A percentile compares a stretch with the other conserved stretches of the same genome.
Conservation (phyloP, 2,113 vertebrate genomes). For the Cranoglanis bouderius region DNA sequence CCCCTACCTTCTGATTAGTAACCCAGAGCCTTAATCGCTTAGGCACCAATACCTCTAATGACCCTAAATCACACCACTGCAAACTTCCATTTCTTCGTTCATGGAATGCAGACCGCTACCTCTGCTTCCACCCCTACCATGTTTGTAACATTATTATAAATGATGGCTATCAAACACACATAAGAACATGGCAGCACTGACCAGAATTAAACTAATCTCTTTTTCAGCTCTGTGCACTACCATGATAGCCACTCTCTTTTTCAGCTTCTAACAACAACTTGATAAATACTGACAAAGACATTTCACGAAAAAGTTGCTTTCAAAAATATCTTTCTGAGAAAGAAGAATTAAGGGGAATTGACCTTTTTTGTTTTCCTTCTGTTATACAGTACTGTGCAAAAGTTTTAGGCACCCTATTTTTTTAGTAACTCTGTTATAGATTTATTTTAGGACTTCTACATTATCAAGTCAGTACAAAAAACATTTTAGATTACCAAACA, state of each 20-base stretch:
- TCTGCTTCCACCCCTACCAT: neutral
- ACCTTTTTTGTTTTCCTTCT: neutral
- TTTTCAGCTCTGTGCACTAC: neutral
- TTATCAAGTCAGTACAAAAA: too few relatives aligned
- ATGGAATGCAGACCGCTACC: neutral
- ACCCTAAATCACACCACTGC: neutral
- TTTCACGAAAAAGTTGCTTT: neutral
- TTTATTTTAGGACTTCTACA: too few relatives aligned
- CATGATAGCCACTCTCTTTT: neutral
- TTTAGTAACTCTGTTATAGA: too few relatives aligned
- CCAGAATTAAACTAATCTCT: neutral
- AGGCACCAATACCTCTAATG: too few relatives aligned
- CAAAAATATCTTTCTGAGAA: neutral
- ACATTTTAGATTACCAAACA: too few relatives aligned
- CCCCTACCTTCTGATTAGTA: too few relatives aligned
- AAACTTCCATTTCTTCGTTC: neutral
- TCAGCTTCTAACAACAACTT: neutral
- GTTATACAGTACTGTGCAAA: too few relatives aligned
- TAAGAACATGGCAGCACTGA: neutral
- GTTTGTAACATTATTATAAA: neutral
- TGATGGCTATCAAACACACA: neutral
- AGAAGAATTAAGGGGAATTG: neutral
- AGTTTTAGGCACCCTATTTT: too few relatives aligned
- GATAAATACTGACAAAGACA: neutral
- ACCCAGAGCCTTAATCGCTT: too few relatives aligned